These are phyloP conservation scores for Sinodicranocentrus sp. DNA, from an alignment of 2,888 invertebrate genomes.

Conservation along the genomic window DNA sequence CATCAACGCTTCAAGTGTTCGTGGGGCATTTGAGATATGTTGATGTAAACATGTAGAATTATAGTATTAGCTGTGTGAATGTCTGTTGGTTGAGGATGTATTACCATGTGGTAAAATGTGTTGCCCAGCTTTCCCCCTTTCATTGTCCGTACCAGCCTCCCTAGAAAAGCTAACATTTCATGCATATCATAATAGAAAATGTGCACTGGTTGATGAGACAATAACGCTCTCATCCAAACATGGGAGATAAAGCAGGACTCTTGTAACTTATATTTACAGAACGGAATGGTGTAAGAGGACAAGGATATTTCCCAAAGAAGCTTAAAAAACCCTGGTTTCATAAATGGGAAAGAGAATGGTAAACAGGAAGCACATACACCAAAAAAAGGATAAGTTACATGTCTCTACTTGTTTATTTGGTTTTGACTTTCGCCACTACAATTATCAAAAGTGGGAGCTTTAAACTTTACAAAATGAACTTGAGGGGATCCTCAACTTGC, in stretches of 20 bases:
- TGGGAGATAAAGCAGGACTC: neutral
- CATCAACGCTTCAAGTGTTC: too few relatives aligned
- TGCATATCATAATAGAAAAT: too few relatives aligned
- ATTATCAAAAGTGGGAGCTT: slow-evolving; percentile 5
- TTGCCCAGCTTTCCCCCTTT: too few relatives aligned
- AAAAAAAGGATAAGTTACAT: neutral
- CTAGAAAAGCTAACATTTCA: too few relatives aligned
- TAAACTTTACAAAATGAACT: neutral
- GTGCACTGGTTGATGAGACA: neutral
- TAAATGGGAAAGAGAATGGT: slow-evolving; percentile 36
- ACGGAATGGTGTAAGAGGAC: slow-evolving; percentile 39
- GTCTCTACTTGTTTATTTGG: neutral
- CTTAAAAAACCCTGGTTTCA: neutral
- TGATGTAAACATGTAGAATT: neutral
- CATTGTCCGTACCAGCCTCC: too few relatives aligned
- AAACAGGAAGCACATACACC: neutral
- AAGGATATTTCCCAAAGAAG: slow-evolving; percentile 32
- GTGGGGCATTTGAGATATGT: too few relatives aligned
- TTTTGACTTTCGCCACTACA: slow-evolving; percentile 18
- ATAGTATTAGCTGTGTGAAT: neutral
- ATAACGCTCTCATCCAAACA: neutral
- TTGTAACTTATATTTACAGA: slow-evolving; percentile 25
- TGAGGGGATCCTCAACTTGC: neutral
- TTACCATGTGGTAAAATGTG: too few relatives aligned
- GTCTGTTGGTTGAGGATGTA: too few relatives aligned